Evolutionary conservation across 2,797 vertebrate species (phyloP).

Genomic region (Centroberyx gerrardi): DNA sequence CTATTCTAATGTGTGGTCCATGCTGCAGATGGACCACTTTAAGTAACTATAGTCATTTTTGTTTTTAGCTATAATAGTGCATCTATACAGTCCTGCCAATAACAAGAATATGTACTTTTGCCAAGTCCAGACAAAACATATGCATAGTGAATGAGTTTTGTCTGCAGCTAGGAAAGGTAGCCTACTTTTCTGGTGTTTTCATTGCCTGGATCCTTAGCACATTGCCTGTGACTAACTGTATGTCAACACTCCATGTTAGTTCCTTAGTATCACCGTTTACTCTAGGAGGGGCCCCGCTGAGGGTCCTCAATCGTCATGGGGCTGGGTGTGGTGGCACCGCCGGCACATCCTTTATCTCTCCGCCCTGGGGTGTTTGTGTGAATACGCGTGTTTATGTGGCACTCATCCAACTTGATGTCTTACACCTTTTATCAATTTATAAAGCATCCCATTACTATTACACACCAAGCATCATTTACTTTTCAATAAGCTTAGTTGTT

Average conservation of each 20-base stretch:
- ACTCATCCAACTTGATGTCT: constrained; percentile 43
- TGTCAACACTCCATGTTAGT: constrained; percentile 51
- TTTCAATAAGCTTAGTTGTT: not conserved
- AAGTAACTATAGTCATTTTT: not conserved
- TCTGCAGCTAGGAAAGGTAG: not conserved
- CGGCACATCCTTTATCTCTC: constrained; percentile 77
- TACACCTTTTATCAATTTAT: constrained; percentile 25
- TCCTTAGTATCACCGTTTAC: constrained; percentile 60
- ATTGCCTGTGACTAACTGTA: constrained; percentile 39
- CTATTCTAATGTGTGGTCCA: not conserved
- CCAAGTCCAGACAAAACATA: not conserved
- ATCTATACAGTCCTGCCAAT: constrained; percentile 14
- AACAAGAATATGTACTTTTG: not conserved
- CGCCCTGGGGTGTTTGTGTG: constrained; percentile 76
- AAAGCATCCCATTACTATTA: not conserved
- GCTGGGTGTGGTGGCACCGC: constrained; percentile 78
- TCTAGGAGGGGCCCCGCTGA: constrained; percentile 73
- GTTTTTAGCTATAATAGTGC: constrained; percentile 8
- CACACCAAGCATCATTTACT: not conserved
- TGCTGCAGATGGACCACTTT: not conserved
- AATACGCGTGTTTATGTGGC: constrained; percentile 61
- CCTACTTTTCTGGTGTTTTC: not conserved
- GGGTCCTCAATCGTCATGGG: constrained; percentile 76
- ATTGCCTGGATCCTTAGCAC: constrained; percentile 34
- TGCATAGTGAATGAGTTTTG: not conserved